Percentiles rank a stretch among this genome's conserved stretches.
Conservation (phyloP, 1,140 invertebrate species). For the Laupala kohalensis region DNA sequence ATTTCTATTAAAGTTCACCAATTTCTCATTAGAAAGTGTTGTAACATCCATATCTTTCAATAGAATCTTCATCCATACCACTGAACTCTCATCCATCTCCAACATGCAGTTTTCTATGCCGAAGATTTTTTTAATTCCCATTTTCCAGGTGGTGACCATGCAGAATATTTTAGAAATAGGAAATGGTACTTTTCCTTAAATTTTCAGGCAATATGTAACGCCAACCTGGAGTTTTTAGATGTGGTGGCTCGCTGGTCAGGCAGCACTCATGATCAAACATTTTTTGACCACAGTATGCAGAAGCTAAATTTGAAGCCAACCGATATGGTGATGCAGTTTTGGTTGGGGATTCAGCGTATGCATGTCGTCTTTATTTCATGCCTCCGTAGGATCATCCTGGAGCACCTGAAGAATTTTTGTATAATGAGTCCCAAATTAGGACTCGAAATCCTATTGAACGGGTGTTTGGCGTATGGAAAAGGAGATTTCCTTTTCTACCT, state of each 20-base stretch:
- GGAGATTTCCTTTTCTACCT: conserved; percentile 20
- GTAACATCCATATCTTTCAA: too few relatives aligned
- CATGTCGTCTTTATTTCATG: conserved; percentile 16
- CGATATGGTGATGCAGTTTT: too few relatives aligned
- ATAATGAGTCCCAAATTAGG: conserved; percentile 21
- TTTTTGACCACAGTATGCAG: too few relatives aligned
- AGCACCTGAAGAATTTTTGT: conserved; percentile 16
- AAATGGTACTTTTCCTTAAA: conserved; percentile 10
- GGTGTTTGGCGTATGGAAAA: conserved; percentile 16
- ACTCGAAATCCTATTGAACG: conserved; percentile 22
- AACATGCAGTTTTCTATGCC: too few relatives aligned
- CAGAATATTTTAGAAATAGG: neutral
- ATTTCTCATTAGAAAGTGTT: too few relatives aligned
- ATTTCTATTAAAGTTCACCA: too few relatives aligned
- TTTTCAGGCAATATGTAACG: conserved; percentile 3
- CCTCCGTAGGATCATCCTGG: conserved; percentile 16
- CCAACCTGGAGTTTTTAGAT: conserved; percentile 7
- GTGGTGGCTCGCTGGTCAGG: conserved; percentile 9
- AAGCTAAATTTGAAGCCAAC: too few relatives aligned
- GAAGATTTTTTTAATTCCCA: too few relatives aligned
- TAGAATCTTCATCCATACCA: too few relatives aligned
- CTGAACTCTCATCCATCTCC: too few relatives aligned
- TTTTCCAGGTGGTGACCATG: too few relatives aligned
- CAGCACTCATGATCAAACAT: conserved; percentile 2
- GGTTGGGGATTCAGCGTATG: conserved; percentile 16